phyloP scores from a whole-genome alignment of 1,140 invertebrate species.

The Cherax destructor region DNA sequence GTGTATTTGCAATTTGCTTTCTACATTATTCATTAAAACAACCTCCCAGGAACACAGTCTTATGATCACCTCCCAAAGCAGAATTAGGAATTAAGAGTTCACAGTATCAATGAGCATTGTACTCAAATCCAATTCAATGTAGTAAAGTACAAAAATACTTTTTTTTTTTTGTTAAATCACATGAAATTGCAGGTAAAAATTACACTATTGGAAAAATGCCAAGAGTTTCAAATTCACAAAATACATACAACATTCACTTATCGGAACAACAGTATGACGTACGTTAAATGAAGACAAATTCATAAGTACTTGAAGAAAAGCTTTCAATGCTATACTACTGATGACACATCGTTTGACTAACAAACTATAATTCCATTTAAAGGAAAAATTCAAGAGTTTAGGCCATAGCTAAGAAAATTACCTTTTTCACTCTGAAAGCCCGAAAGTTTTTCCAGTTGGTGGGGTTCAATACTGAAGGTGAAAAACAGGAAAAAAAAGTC shows the following conservation, averaged over 20 bases:
- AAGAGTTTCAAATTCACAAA: constrained; percentile 28
- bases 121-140: constrained; percentile 63
- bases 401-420: neutral
- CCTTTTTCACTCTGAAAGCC: constrained; percentile 14
- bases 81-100: constrained; percentile 43
- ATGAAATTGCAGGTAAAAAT: constrained; percentile 62
- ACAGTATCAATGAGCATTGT: constrained; percentile 65
- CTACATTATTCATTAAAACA: constrained; percentile 65
- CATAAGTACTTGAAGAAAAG: constrained; percentile 1
- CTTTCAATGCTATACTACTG: neutral
- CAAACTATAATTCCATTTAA: neutral
- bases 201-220: constrained; percentile 37
- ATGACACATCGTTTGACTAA: neutral
- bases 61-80: constrained; percentile 46
- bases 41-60: constrained; percentile 59
- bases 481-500: neutral
- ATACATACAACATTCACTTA: constrained; percentile 1
- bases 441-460: neutral
- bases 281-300: neutral
- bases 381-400: neutral
- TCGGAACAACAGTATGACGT: constrained; percentile 1
- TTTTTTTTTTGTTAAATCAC: constrained; percentile 63
- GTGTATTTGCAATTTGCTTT: constrained; percentile 67
- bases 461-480: neutral
- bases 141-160: constrained; percentile 69